A percentile compares a stretch with the other conserved stretches of the same genome.
Evolutionary conservation across 2,888 invertebrate species (phyloP).

Genomic region (Drosophila limbata): DNA sequence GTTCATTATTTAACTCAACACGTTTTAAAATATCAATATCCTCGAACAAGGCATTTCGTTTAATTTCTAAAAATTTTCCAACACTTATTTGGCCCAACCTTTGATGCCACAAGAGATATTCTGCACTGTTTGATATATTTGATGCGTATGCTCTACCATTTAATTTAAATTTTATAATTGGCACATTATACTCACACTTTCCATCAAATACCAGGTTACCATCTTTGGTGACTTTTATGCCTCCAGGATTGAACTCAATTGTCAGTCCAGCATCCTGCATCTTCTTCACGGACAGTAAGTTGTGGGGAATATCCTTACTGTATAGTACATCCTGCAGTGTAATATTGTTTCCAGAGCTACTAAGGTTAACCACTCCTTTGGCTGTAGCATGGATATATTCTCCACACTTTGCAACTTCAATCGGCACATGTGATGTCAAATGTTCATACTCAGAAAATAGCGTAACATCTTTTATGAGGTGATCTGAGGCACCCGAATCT

Average conservation of each 20-base stretch:
- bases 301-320: slow-evolving; percentile 27
- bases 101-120: no score
- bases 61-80: no score
- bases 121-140: slow-evolving; percentile 53
- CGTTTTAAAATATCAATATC: no score
- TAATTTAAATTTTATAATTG: slow-evolving; percentile 13
- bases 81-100: no score
- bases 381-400: neutral
- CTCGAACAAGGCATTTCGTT: no score
- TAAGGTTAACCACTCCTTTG: slow-evolving; percentile 10
- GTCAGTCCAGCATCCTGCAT: slow-evolving; percentile 29
- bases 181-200: slow-evolving; percentile 20
- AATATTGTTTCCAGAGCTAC: slow-evolving; percentile 11
- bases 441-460: slow-evolving; percentile 25
- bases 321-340: slow-evolving; percentile 57
- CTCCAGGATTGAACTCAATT: slow-evolving; percentile 16
- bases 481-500: slow-evolving; percentile 21
- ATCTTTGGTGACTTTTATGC: slow-evolving; percentile 13
- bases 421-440: slow-evolving; percentile 12
- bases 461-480: neutral
- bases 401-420: slow-evolving; percentile 26
- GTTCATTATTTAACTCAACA: no score
- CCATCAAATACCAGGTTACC: slow-evolving; percentile 10
- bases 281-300: slow-evolving; percentile 21
- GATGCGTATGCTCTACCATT: slow-evolving; percentile 66